Base-by-base conservation (phyloP, 2,888 invertebrate species). In the Drosophila sordidapex region DNA sequence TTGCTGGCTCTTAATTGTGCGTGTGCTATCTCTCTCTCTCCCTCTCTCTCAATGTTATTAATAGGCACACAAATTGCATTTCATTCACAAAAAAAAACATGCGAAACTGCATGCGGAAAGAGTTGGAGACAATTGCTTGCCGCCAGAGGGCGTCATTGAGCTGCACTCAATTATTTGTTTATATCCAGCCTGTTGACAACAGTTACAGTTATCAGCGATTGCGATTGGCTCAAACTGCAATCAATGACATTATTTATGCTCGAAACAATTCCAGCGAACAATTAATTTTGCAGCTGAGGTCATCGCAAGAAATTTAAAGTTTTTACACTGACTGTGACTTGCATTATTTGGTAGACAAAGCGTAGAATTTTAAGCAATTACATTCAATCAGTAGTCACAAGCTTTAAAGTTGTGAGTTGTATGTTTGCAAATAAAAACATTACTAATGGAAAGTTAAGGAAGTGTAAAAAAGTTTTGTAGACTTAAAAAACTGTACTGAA, bases 61-160 rank as follows among this genome's bases (percentile, higher is more conserved):
- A 74, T 78, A 78, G 68, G 61, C 53, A 31, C 48, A 58, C 59
- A 29, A 52, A 54, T 60, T 66, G 48, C 60, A 11, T 66, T 82
- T 82, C 79, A 81, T 81, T 81, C 76, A 81, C 70, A 68, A 81
- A 71, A 76, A 51, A 75, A 74, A 70, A 70, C 27, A 43, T 51
- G 52, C n/a, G 21, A 64, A 40, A 6, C 4, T 53, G 35, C 21
- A 57, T 29, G 59, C 59, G 11, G 15, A 27, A 40, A 25, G 40
- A 31, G 49, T 27, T 27, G 56, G 29, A 27, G 38, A 61, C 11
- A n/a, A 27, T 27, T 64, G 49, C 29, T 8, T 68, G 49, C 15
- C 81, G 74, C 25, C 27, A 81, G 79, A 49, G 63, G 78, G 74
- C 81, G 65, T 36, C 53, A 69, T 40, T 18, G 27, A 8, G n/a